Base-by-base conservation (phyloP, 2,113 vertebrate genomes). In the Rhynchopsitta pachyrhyncha region DNA sequence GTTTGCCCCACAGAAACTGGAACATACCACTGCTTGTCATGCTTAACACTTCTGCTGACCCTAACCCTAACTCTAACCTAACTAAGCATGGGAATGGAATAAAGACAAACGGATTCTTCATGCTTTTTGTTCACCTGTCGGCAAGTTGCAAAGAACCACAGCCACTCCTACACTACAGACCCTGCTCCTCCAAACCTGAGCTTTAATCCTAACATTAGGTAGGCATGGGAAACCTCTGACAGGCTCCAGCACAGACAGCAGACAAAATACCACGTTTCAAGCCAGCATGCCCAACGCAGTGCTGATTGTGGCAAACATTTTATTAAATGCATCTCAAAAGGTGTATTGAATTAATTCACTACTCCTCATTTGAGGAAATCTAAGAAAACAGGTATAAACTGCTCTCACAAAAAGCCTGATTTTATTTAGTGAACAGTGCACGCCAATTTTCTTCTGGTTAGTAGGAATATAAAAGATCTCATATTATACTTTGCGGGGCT, bases 121-220 rank as follows among this genome's bases (percentile, higher is more conserved):
- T 0, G 17, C 71, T 92, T 94, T 95, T 94, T 95, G 79, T 93
- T 81, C 86, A 96, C 95, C 94, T 95, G 60, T 59, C 82, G 81
- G 60, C 66, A 90, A 92, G 39, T 1, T 81, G 82, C 64, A 78
- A 88, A 81, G 67, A 64, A 60, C 47, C 35, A 35, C 35, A 29
- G 85, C 44, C 18, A 11, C 74, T 84, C 74, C 39, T 46, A 31
- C 64, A 10, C 78, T 23, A 39, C 9, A 28, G 60, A 74, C 11
- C 33, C 71, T 5, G 2, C 29, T 92, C 68, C 81, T 73, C 68
- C 88, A 81, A 87, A 96, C 50, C 55, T 75, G 47, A 63, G 29
- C 39, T 63, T 84, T 71, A 35, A 27, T 83, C 47, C 66, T 59
- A 50, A 67, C 46, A 39, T 78, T 79, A 68, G 77, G 67, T 13